Base-by-base conservation (phyloP, 2,113 vertebrate species). In the Sphyrna mokarran region DNA sequence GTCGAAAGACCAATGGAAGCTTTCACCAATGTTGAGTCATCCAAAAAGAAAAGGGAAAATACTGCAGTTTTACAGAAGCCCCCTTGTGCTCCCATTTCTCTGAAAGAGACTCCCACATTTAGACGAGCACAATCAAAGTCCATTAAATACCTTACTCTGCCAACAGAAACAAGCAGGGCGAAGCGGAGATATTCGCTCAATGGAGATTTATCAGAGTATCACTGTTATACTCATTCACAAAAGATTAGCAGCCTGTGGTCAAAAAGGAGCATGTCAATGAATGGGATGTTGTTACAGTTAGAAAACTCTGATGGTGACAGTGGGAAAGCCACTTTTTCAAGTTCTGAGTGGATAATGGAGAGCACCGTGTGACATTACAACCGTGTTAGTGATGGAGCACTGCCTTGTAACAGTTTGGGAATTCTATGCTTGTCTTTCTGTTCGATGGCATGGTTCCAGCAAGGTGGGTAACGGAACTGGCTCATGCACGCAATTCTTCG, bases 41-140 rank as follows among this genome's bases (percentile, higher is more conserved):
- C 98, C 96, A 98, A 98, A 95, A 99, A 99, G 98, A 98, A 98
- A 96, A 99, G 99, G 98, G 98, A 98, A 96, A 99, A 99, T 97
- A 99, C 99, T 97, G 99, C 99, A 96, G 98, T 99, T 90, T 97
- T 98, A 22, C 97, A 99, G 96, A 98, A 98, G 97, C 97, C 97
- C 95, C 96, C 96, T 14, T 94, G 96, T 78, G 80, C 95, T 95
- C 95, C 0, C 97, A 96, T 70, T 96, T 96, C 11, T 70, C 96
- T 96, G 96, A 96, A 97, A 97, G 97, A 97, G 97, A 97, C 98
- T 96, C 98, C 98, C 96, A 96, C 97, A 95, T 98, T 96, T 97
- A 97, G 97, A 98, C 98, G 97, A 96, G 98, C 98, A 95, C 98
- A 98, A 96, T 97, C 98, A 6, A 98, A 97, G 97, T 97, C 96